Base-by-base conservation (phyloP, 2,797 vertebrate genomes). In the Tolypeutes matacus region DNA sequence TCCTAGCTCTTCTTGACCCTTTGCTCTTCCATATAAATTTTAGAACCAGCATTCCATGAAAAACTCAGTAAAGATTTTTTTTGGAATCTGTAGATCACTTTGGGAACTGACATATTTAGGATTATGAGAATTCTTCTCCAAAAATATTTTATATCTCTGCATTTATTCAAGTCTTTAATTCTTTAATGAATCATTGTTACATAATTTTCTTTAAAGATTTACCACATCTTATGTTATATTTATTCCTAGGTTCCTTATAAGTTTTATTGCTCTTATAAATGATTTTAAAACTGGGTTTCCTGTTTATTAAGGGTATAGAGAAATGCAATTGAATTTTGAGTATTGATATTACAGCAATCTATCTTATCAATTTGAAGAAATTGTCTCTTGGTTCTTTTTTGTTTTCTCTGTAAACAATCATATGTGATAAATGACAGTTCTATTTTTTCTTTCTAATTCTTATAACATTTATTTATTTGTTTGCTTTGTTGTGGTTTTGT, bases 141-240 rank as follows among this genome's bases (percentile, higher is more conserved):
- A 81, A 27, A 72, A 34, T 81, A 42, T 51, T 9, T 62, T 72
- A 73, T 36, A 70, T 64, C 21, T 75, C 39, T 78, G 9, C 18
- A 62, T 39, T 86, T 53, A 67, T 86, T 69, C 53, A 60, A 13
- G 39, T 77, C 60, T 51, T 86, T 78, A 8, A 85, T 60, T 93
- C 20, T 62, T 53, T 53, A 56, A 5, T 58, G 67, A 82, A 64
- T n/a, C n/a, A n/a, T n/a, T n/a, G 39, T 70, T 81, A 82, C 12
- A 56, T 58, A 34, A 58, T 73, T 76, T 75, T 67, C 77, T 88
- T 65, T 51, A 73, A 91, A 75, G 36, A 9, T 67, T 73, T 93
- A 88, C 58, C 51, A 86, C 29, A 46, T 73, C 53, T 56, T 56
- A 56, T 56, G 65, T 75, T 65, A 39, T 20, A 84, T 42, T 89